phyloP scores from a whole-genome alignment of 2,888 invertebrate genomes.

The Sinodicranocentrus sp. region DNA sequence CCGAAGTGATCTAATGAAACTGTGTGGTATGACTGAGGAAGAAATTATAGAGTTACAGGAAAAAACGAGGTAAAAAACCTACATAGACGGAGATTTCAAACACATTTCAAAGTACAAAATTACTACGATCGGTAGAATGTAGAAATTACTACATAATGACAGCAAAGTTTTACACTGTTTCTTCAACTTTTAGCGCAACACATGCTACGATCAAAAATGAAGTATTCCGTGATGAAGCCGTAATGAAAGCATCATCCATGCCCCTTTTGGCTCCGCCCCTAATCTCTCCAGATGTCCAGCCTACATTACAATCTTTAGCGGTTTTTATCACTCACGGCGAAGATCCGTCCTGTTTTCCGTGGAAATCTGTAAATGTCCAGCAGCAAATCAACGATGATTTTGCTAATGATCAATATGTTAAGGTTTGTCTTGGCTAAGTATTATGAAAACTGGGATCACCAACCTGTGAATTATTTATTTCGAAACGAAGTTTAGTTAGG shows the following conservation, averaged over 20 bases:
- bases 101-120: too few species aligned
- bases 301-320: conserved; percentile 56
- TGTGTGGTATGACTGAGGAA: background rate
- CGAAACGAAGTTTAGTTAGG: too few species aligned
- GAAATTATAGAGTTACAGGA: conserved; percentile 4
- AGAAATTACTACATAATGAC: too few species aligned
- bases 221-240: conserved; percentile 59
- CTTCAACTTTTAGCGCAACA: conserved; percentile 26
- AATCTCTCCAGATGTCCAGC: conserved; percentile 2
- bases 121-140: too few species aligned
- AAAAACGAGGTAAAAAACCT: conserved; percentile 27
- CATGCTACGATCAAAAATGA: conserved; percentile 45
- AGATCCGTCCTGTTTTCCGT: conserved; percentile 67
- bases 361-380: conserved; percentile 70
- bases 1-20: conserved; percentile 1
- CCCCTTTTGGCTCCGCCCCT: conserved; percentile 62
- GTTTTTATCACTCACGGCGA: conserved; percentile 70
- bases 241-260: conserved; percentile 61
- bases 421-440: too few species aligned
- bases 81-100: too few species aligned
- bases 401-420: conserved; percentile 37
- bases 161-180: too few species aligned
- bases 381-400: conserved; percentile 72
- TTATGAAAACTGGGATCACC: too few species aligned
- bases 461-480: too few species aligned